Evolutionary conservation across 2,888 invertebrate species (phyloP), one percentile per base, ranked within the genome.

Genomic region (Andrena trimmerana): DNA sequence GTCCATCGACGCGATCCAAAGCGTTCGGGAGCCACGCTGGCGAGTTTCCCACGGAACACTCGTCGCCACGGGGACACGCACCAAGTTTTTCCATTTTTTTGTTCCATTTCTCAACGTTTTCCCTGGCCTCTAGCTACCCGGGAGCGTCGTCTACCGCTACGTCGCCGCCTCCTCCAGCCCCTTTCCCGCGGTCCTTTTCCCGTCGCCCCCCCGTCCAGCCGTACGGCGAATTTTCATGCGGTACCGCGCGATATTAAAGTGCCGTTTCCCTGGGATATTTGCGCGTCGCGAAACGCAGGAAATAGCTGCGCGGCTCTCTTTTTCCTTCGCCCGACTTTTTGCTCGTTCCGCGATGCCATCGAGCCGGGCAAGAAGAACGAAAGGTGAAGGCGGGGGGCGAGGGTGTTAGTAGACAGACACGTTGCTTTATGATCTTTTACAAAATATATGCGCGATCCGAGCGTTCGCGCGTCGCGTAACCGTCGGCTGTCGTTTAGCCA

Each of bases 211-310:
- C 31, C 60, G 42, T 29, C 42, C 27, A 20, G 2, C 63, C n/a
- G 24, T 24, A 24, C 68, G 24, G 60, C 67, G 84, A 88, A 88
- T 85, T 88, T 88, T 84, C 85, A 86, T 79, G 78, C 78, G 67
- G 80, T 81, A 59, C 81, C 42, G 79, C 79, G 86, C 81, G 86
- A 88, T 88, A 88, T 88, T 88, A 88, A 88, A 88, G 76, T 80
- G 78, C 80, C 86, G 86, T 88, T 88, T 88, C 83, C 77, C 79
- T 82, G 86, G 83, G 83, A 86, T 88, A 88, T 88, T 88, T 88
- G 88, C 88, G 81, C 85, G 88, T 70, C 77, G 83, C 76, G 74
- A 84, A 85, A 88, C 84, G 83, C 86, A 88, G 88, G 85, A 85
- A 88, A 88, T 86, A 86, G 83, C 86, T 82, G 62, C 78, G 80